Percentiles rank a stretch among this genome's conserved stretches.
These are phyloP conservation scores for Myripristis jacobus DNA, from an alignment of 2,797 vertebrate species.

Conservation along the genomic window DNA sequence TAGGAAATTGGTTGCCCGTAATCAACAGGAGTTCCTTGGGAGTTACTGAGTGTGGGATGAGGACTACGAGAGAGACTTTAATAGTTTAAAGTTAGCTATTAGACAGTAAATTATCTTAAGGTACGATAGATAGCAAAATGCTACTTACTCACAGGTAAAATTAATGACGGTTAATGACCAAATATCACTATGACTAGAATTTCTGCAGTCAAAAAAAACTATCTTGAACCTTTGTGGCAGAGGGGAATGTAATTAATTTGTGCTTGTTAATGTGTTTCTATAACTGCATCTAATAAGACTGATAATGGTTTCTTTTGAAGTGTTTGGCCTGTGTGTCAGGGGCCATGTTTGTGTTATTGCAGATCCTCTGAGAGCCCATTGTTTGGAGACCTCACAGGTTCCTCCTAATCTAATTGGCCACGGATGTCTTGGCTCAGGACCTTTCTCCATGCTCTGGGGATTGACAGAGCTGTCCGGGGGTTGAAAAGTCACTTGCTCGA, in stretches of 20 bases:
- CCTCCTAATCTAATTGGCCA: slow-evolving; percentile 76
- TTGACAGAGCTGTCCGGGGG: slow-evolving; percentile 69
- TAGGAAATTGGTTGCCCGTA: too few species aligned
- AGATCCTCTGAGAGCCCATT: slow-evolving; percentile 75
- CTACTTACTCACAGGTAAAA: neutral
- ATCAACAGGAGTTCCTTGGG: too few species aligned
- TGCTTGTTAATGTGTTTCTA: slow-evolving; percentile 53
- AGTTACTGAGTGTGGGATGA: neutral
- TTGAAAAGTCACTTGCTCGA: slow-evolving; percentile 76
- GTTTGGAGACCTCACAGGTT: slow-evolving; percentile 80
- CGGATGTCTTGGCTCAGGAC: slow-evolving; percentile 72
- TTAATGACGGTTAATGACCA: slow-evolving; percentile 3
- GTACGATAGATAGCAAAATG: neutral
- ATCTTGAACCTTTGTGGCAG: slow-evolving; percentile 39
- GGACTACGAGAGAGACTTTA: too few species aligned
- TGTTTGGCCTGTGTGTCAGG: slow-evolving; percentile 60
- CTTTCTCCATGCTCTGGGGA: slow-evolving; percentile 72
- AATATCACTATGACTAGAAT: slow-evolving; percentile 3
- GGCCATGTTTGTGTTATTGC: slow-evolving; percentile 78
- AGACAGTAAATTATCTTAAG: too few species aligned
- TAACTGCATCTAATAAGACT: slow-evolving; percentile 46
- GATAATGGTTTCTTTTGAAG: slow-evolving; percentile 72
- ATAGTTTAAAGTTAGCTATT: too few species aligned
- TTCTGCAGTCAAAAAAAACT: slow-evolving; percentile 19
- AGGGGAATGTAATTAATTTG: slow-evolving; percentile 46